These are phyloP conservation scores for Oncopodura yosiiana DNA, from an alignment of 1,140 invertebrate species.

Conservation along the genomic window DNA sequence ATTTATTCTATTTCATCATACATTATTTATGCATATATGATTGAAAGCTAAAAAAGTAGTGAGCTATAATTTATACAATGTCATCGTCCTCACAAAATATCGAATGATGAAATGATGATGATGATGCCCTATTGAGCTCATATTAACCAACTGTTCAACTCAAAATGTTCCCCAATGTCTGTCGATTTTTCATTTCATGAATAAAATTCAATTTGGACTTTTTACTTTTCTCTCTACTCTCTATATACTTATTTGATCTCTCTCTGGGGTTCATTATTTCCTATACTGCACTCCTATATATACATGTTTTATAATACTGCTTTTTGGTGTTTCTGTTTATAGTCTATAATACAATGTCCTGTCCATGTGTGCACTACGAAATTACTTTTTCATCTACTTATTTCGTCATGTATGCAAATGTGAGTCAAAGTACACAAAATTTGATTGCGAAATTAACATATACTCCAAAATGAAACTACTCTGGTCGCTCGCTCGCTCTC, in stretches of 20 bases:
- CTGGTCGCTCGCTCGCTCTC: neutral
- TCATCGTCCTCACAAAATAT: conserved; percentile 1
- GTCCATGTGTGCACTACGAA: too few species aligned
- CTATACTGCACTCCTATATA: neutral
- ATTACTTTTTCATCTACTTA: neutral
- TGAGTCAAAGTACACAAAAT: conserved; percentile 15
- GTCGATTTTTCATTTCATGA: conserved; percentile 25
- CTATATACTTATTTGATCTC: conserved; percentile 7
- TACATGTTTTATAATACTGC: neutral
- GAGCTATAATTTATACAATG: conserved; percentile 9
- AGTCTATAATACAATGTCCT: too few species aligned
- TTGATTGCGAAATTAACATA: conserved; percentile 32
- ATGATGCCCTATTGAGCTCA: conserved; percentile 7
- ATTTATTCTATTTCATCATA: conserved; percentile 1
- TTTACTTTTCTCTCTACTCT: conserved; percentile 10
- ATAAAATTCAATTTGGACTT: conserved; percentile 24
- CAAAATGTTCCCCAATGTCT: neutral
- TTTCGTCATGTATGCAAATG: conserved; percentile 11
- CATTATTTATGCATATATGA: conserved; percentile 9
- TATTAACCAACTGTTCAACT: conserved; percentile 19
- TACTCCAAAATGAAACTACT: neutral
- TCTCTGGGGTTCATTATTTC: conserved; percentile 7
- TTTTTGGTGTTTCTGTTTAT: neutral
- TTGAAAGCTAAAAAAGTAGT: conserved; percentile 6
- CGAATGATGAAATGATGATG: neutral